These are phyloP conservation scores for Melangyna quadrimaculata DNA, from an alignment of 2,888 invertebrate species.

Conservation along the genomic window DNA sequence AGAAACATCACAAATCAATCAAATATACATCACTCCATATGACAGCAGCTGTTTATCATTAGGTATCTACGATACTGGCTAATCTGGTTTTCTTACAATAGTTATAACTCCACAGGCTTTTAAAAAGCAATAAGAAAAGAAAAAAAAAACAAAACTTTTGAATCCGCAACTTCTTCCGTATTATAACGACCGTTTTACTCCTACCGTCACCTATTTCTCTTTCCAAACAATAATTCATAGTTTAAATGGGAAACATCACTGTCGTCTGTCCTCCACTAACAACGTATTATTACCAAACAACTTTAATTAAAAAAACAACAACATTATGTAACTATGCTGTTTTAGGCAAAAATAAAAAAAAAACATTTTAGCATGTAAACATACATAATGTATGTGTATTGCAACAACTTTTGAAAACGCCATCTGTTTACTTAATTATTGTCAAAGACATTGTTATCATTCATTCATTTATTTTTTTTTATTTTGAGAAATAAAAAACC, in stretches of 20 bases:
- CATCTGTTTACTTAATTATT: conserved; percentile 62
- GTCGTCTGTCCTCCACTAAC: background rate
- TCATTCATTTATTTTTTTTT: background rate
- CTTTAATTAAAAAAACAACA: background rate
- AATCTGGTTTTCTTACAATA: conserved; percentile 30
- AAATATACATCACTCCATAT: conserved; percentile 19
- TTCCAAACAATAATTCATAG: background rate
- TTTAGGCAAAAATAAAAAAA: conserved; percentile 51
- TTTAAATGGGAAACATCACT: background rate
- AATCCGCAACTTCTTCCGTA: conserved; percentile 24
- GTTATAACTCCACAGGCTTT: background rate
- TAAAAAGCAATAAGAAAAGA: background rate
- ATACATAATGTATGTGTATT: no score
- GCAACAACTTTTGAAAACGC: conserved; percentile 29
- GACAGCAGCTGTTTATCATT: conserved; percentile 43
- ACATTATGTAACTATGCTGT: conserved; percentile 42
- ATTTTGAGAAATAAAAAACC: conserved; percentile 5
- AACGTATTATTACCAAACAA: conserved; percentile 1
- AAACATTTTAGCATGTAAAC: conserved; percentile 11
- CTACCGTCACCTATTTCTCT: background rate
- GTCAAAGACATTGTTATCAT: conserved; percentile 34
- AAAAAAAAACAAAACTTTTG: background rate
- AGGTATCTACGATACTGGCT: conserved; percentile 12
- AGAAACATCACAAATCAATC: background rate
- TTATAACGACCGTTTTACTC: background rate